Conservation (phyloP, 2,888 invertebrate genomes). For the Chalcosyrphus nemorum region DNA sequence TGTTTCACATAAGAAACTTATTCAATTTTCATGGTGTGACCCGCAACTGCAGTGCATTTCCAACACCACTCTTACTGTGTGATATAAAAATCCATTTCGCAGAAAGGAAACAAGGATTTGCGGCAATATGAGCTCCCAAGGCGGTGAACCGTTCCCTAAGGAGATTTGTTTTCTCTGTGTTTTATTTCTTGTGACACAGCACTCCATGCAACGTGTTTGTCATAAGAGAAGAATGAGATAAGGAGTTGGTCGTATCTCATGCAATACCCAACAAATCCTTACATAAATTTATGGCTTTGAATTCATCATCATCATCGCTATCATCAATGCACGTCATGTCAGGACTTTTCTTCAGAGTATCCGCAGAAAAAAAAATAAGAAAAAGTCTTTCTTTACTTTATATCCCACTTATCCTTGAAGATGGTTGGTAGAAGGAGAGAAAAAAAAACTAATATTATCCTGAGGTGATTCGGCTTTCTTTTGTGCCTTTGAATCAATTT, state of each 20-base stretch:
- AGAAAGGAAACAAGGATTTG: not conserved
- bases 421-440: not conserved
- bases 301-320: not conserved
- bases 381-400: not conserved
- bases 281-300: not conserved
- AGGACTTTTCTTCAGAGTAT: not conserved
- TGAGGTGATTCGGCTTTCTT: not conserved
- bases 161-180: no score
- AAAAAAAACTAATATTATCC: slow-evolving; percentile 27
- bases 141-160: not conserved
- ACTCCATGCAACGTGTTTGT: not conserved
- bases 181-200: not conserved
- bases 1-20: not conserved
- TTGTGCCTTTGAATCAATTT: not conserved
- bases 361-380: not conserved
- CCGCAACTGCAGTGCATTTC: not conserved
- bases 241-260: not conserved
- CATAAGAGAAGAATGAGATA: not conserved
- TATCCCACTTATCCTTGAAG: slow-evolving; percentile 9
- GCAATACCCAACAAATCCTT: not conserved
- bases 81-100: not conserved
- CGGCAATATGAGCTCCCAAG: not conserved
- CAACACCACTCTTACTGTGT: not conserved
- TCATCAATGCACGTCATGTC: not conserved
- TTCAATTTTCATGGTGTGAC: not conserved